These are phyloP conservation scores for Leptopilina myrica DNA, from an alignment of 2,888 invertebrate species.

Conservation along the genomic window DNA sequence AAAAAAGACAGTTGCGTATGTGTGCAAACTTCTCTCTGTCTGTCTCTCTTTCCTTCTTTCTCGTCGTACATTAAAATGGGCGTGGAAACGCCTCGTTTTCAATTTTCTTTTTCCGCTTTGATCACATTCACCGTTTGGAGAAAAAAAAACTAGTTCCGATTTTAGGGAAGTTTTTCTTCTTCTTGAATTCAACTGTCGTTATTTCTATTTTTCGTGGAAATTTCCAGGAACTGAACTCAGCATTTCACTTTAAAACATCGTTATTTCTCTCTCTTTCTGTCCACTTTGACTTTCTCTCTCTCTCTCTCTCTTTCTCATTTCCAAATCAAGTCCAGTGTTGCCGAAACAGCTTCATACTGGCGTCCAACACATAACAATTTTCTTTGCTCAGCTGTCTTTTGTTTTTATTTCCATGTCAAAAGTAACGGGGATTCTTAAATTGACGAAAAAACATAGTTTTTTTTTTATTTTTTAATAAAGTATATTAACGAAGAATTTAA, in stretches of 20 bases:
- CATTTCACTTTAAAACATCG: slow-evolving; percentile 4
- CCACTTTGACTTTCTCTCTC: too few relatives aligned
- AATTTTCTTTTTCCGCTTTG: slow-evolving; percentile 38
- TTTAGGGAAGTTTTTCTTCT: background rate
- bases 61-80: slow-evolving; percentile 60
- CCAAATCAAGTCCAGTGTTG: background rate
- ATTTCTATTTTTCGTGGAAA: background rate
- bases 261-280: too few relatives aligned
- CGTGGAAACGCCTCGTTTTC: slow-evolving; percentile 64
- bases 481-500: background rate
- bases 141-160: too few relatives aligned
- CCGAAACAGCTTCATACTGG: slow-evolving; percentile 38
- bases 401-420: slow-evolving; percentile 45
- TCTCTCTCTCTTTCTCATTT: background rate
- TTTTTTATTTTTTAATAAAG: background rate
- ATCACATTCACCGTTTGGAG: background rate
- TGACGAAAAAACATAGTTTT: background rate
- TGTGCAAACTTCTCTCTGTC: too few relatives aligned
- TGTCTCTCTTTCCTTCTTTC: slow-evolving; percentile 17
- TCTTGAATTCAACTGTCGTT: background rate
- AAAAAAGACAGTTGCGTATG: too few relatives aligned
- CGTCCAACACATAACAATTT: slow-evolving; percentile 43
- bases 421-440: background rate
- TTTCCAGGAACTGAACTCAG: background rate
- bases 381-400: slow-evolving; percentile 43